Percentiles rank a stretch among this genome's conserved stretches.
phyloP scores from a whole-genome alignment of 2,113 vertebrate genomes.

The Eptesicus fuscus region DNA sequence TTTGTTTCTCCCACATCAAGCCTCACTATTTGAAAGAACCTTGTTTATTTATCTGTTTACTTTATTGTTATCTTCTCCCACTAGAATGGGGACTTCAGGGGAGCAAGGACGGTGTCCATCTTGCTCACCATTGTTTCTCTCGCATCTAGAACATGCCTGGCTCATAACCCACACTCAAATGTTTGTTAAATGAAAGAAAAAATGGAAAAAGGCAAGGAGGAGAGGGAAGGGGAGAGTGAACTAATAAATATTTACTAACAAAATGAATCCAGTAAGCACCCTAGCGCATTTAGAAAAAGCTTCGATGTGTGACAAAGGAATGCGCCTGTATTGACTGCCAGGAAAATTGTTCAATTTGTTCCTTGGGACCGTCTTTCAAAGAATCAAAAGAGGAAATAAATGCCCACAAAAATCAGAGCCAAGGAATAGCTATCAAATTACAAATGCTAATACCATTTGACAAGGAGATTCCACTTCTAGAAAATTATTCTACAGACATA shows the following conservation, averaged over 20 bases:
- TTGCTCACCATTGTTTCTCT: not conserved
- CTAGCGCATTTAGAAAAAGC: not conserved
- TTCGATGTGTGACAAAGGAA: not conserved
- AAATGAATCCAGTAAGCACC: not conserved
- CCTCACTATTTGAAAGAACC: not conserved
- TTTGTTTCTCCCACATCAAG: not conserved
- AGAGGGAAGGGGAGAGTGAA: not conserved
- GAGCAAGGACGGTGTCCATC: not conserved
- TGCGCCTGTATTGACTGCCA: not conserved
- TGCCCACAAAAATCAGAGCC: conserved; percentile 17
- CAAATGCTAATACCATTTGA: not conserved
- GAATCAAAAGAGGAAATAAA: not conserved
- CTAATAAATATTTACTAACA: not conserved
- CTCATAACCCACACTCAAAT: not conserved
- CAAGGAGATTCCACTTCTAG: not conserved
- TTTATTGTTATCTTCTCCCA: not conserved
- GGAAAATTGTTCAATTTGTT: not conserved
- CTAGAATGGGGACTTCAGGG: not conserved
- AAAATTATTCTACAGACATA: not conserved
- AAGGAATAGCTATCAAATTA: not conserved
- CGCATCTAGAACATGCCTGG: not conserved
- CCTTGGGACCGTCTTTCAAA: not conserved
- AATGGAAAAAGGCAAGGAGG: not conserved
- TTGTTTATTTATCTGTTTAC: not conserved
- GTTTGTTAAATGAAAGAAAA: not conserved